Evolutionary conservation across 2,888 invertebrate species (phyloP), one percentile per base, ranked within the genome.

Genomic region (Noctua fimbriata): DNA sequence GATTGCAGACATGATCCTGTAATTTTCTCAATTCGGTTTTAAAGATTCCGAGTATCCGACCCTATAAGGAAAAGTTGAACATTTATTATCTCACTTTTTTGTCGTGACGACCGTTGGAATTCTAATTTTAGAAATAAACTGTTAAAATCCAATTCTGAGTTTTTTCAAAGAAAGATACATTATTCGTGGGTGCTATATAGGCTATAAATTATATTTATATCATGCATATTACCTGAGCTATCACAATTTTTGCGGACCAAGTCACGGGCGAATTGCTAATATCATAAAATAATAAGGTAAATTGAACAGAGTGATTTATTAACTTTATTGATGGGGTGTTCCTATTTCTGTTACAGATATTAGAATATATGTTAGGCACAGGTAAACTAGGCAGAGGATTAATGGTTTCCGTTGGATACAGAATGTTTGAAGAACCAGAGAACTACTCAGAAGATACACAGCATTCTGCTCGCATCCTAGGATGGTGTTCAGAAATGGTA

Each of bases 401-500:
- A 3, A 60, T 60, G 36, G 36, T 63, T 3, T 47, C 76, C 1
- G 1, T 69, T 18, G 83, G 75, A 10, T 83, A 83, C 41, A 66
- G 28, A 63, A 81, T 83, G 70, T 70, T 85, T 52, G 83, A 81
- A 71, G 41, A 73, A 14, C 73, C 85, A 21, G 49, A 69, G 16
- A 44, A 76, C 60, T 80, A 58, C 28, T 76, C 81, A 2, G 73
- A 80, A 63, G 58, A 80, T 63, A 81, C 14, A 5, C 73, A 81
- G n/a, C 85, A 85, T 24, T 49, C 32, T 12, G 85, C 81, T n/a
- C 83, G 67, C 18, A 21, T 83, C 58, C 55, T 83, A 21, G 84
- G 85, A 32, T 85, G 84, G 84, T 85, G 84, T 47, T 0, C n/a
- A 24, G 84, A 84, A 84, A 84, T 85, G 85, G 84, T 84, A 82